A percentile compares a stretch with the other conserved stretches of the same genome.
These are phyloP conservation scores for Brachycybe producta DNA, from an alignment of 2,888 invertebrate species.

Conservation along the genomic window DNA sequence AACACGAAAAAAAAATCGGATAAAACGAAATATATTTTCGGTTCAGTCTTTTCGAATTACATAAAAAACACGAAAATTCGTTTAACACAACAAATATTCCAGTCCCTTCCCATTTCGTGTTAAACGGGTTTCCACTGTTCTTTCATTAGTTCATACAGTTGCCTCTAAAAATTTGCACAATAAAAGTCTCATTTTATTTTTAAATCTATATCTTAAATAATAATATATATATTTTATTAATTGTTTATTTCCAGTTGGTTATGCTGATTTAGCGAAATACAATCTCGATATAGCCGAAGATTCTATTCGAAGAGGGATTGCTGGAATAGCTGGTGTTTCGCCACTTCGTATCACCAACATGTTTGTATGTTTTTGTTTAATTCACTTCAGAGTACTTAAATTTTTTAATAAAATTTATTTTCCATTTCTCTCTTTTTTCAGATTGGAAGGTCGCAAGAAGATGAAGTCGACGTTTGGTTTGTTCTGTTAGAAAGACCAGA, in stretches of 20 bases:
- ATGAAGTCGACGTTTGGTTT: slow-evolving; percentile 30
- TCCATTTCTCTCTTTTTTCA: neutral
- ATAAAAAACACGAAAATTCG: too few relatives aligned
- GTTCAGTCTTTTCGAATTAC: too few relatives aligned
- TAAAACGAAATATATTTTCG: too few relatives aligned
- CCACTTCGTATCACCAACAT: slow-evolving; percentile 30
- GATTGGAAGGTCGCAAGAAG: slow-evolving; percentile 15
- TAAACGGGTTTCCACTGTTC: too few relatives aligned
- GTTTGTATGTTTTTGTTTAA: slow-evolving; percentile 27
- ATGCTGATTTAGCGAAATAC: slow-evolving; percentile 25
- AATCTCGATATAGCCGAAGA: slow-evolving; percentile 28
- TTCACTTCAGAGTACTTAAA: neutral
- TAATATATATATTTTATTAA: slow-evolving; percentile 17
- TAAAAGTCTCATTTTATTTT: slow-evolving; percentile 6
- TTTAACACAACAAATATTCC: too few relatives aligned
- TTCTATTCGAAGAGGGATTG: slow-evolving; percentile 29
- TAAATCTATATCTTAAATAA: neutral
- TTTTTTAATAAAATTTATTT: neutral
- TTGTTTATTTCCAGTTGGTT: slow-evolving; percentile 23
- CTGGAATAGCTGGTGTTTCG: slow-evolving; percentile 31
- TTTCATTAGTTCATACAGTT: too few relatives aligned
- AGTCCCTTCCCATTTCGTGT: too few relatives aligned
- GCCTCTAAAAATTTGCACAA: too few relatives aligned
- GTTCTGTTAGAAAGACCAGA: slow-evolving; percentile 31
- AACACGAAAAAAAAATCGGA: too few relatives aligned